These are phyloP conservation scores for Lithophane socia DNA, from an alignment of 2,888 invertebrate species.

Conservation along the genomic window DNA sequence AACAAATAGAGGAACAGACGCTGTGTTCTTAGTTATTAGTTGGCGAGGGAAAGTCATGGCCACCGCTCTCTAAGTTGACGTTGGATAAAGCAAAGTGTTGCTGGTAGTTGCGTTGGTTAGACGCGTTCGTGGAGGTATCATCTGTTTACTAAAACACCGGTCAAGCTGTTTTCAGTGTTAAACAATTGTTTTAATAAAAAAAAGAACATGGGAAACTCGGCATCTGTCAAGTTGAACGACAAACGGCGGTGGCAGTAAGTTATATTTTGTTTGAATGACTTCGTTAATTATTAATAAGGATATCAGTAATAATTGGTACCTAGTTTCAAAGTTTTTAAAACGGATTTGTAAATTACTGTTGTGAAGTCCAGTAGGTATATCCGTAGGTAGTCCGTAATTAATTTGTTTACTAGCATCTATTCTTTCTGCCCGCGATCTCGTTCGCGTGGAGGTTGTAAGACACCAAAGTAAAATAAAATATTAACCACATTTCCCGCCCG, in stretches of 20 bases:
- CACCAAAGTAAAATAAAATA: too few species aligned
- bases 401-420: too few species aligned
- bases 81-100: conserved; percentile 70
- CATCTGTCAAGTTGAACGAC: conserved; percentile 85
- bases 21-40: conserved; percentile 57
- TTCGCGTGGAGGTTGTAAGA: too few species aligned
- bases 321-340: neutral
- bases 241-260: conserved; percentile 88
- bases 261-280: conserved; percentile 10
- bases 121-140: conserved; percentile 69
- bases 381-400: neutral
- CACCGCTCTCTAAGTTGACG: conserved; percentile 69
- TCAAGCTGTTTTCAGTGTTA: conserved; percentile 49
- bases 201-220: conserved; percentile 84
- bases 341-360: neutral
- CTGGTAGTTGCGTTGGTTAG: conserved; percentile 74
- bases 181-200: conserved; percentile 43
- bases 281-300: neutral
- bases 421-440: too few species aligned
- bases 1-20: conserved; percentile 74
- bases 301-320: neutral
- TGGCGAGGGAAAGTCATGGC: conserved; percentile 86
- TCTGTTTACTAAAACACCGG: conserved; percentile 64
- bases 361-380: neutral
- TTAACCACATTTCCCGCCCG: too few species aligned